Base-by-base conservation (phyloP, 2,113 vertebrate species). In the Protobothrops flavoviridis region DNA sequence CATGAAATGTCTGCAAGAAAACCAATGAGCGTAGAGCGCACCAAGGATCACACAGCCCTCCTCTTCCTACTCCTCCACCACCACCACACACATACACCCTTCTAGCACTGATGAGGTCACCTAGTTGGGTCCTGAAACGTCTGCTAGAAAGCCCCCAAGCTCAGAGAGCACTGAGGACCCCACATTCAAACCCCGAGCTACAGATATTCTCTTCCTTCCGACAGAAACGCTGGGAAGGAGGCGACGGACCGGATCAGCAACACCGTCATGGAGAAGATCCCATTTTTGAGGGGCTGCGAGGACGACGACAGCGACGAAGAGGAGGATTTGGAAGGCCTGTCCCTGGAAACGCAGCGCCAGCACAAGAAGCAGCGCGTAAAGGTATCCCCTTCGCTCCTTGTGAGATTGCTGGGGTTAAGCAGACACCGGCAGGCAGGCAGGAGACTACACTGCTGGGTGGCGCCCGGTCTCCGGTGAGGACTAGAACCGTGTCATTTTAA, bases 251-350 rank as follows among this genome's bases (percentile, higher is more conserved):
- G 97, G 33, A 87, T 97, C 81, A 97, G 97, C 0, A 91, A 97
- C 59, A 98, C 98, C 0, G 98, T 98, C 45, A 96, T 99, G 91
- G 98, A 98, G 95, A 98, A 98, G 96, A 98, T 98, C 91, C 98
- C 98, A 86, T 99, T 99, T 95, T 96, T 98, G 61, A 98, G 98
- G 26, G 98, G 97, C 93, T 98, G 98, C 0, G 98, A 98, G 95
- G 98, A 99, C 0, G 98, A 98, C 0, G 99, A 99, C 97, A 99
- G 98, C 0, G 98, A 99, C 0, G 98, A 99, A 94, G 99, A 99
- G 0, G 98, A 99, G 0, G 99, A 99, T 52, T 97, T 98, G 93
- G 98, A 98, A 91, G 97, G 98, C 48, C 97, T 98, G 59, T 96
- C 98, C 26, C 98, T 98, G 2, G 98, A 98, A 61, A 97, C 98